These are phyloP conservation scores for Drosophila demipolita DNA, from an alignment of 2,888 invertebrate species.

Conservation along the genomic window DNA sequence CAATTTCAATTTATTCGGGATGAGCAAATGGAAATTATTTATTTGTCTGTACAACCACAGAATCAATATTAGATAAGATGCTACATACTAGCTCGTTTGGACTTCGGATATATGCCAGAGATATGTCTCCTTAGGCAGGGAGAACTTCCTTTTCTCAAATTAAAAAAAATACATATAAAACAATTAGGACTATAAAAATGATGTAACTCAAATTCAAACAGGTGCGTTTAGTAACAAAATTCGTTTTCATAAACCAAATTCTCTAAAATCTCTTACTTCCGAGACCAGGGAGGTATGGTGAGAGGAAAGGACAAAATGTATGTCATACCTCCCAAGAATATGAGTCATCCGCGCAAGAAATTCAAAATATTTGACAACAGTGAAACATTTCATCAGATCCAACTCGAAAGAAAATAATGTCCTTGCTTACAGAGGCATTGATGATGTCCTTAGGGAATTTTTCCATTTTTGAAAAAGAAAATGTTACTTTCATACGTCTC, in stretches of 20 bases:
- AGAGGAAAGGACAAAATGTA: background rate
- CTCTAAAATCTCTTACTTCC: no score
- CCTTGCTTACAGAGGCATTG: no score
- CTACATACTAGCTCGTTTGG: background rate
- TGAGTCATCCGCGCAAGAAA: background rate
- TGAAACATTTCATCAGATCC: background rate
- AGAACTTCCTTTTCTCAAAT: background rate
- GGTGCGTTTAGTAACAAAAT: no score
- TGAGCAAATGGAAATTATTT: background rate
- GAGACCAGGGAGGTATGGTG: background rate
- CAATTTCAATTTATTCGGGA: no score
- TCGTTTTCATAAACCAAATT: no score
- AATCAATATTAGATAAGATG: background rate
- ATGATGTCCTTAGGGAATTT: background rate
- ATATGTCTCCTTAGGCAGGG: background rate
- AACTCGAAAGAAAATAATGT: no score
- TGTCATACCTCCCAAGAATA: background rate
- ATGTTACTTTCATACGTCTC: background rate
- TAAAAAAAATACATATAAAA: background rate
- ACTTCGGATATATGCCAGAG: background rate
- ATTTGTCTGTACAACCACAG: background rate
- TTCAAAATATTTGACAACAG: no score
- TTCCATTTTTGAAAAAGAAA: background rate
- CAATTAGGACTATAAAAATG: background rate
- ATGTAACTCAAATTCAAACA: no score